Evolutionary conservation across 2,888 invertebrate genomes (phyloP).

Genomic region (Oscheius sp.): DNA sequence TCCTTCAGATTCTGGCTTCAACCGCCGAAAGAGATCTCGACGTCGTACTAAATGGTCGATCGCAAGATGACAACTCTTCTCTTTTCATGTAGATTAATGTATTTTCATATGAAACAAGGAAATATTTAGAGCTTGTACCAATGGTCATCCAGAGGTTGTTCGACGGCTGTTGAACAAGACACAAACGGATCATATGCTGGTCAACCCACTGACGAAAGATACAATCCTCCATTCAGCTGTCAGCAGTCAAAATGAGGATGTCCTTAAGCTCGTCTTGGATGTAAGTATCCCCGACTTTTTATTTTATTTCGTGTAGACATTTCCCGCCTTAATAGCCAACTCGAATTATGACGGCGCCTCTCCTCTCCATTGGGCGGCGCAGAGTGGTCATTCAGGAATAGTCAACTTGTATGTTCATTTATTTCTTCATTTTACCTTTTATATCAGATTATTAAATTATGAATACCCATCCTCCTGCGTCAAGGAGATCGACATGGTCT

Average conservation of each 20-base stretch:
- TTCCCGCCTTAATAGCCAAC: slow-evolving; percentile 52
- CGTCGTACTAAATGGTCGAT: slow-evolving; percentile 85
- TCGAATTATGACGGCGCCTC: slow-evolving; percentile 65
- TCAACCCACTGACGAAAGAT: slow-evolving; percentile 90
- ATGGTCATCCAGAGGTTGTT: slow-evolving; percentile 85
- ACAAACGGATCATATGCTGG: slow-evolving; percentile 83
- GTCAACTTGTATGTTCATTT: slow-evolving; percentile 57
- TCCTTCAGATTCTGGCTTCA: slow-evolving; percentile 17
- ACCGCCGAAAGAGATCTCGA: slow-evolving; percentile 32
- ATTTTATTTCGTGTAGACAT: slow-evolving; percentile 43
- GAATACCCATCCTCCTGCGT: slow-evolving; percentile 73
- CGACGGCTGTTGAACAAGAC: slow-evolving; percentile 83
- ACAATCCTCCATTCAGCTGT: slow-evolving; percentile 91
- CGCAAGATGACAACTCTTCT: slow-evolving; percentile 87
- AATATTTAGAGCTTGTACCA: slow-evolving; percentile 84
- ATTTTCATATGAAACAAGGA: not conserved
- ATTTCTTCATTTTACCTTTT: not conserved
- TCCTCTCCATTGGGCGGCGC: slow-evolving; percentile 69
- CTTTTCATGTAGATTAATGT: slow-evolving; percentile 83
- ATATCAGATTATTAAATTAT: slow-evolving; percentile 33
- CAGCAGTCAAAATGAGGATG: slow-evolving; percentile 85
- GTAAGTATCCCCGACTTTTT: slow-evolving; percentile 70
- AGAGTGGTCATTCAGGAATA: slow-evolving; percentile 59
- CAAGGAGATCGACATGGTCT: slow-evolving; percentile 77
- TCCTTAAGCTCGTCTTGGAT: slow-evolving; percentile 82